These are phyloP conservation scores for Pollenia labialis DNA, from an alignment of 2,888 invertebrate genomes.

Conservation along the genomic window DNA sequence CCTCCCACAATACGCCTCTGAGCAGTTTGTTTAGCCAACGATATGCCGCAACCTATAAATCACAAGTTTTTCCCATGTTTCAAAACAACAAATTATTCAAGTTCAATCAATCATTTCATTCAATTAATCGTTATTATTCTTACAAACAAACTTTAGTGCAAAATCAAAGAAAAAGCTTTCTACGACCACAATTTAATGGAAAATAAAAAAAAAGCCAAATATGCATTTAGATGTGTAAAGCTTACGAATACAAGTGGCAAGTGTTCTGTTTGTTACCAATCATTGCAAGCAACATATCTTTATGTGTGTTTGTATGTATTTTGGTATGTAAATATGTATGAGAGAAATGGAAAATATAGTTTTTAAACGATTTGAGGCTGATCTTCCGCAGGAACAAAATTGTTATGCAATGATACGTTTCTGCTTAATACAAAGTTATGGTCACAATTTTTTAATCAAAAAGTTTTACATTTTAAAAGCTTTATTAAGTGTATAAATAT, in stretches of 20 bases:
- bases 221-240: background rate
- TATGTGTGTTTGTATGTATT: slow-evolving; percentile 6
- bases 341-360: background rate
- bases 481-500: slow-evolving; percentile 1
- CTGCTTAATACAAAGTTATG: slow-evolving; percentile 15
- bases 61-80: slow-evolving; percentile 49
- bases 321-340: slow-evolving; percentile 4
- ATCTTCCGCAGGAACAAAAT: slow-evolving; percentile 70
- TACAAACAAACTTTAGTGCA: slow-evolving; percentile 60
- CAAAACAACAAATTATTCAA: slow-evolving; percentile 53
- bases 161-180: slow-evolving; percentile 40
- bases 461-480: background rate
- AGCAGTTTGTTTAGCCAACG: slow-evolving; percentile 92
- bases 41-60: slow-evolving; percentile 92
- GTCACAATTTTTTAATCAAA: background rate
- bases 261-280: slow-evolving; percentile 24
- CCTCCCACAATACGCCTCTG: slow-evolving; percentile 96
- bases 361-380: slow-evolving; percentile 62
- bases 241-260: slow-evolving; percentile 1
- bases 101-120: slow-evolving; percentile 26
- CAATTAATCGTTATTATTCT: slow-evolving; percentile 23
- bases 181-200: slow-evolving; percentile 1
- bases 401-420: slow-evolving; percentile 18
- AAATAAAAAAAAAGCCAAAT: slow-evolving; percentile 21
- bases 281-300: slow-evolving; percentile 43